Percentiles rank a stretch among this genome's conserved stretches.
phyloP scores from a whole-genome alignment of 23 tunicate species.

The Halocynthia roretzi region DNA sequence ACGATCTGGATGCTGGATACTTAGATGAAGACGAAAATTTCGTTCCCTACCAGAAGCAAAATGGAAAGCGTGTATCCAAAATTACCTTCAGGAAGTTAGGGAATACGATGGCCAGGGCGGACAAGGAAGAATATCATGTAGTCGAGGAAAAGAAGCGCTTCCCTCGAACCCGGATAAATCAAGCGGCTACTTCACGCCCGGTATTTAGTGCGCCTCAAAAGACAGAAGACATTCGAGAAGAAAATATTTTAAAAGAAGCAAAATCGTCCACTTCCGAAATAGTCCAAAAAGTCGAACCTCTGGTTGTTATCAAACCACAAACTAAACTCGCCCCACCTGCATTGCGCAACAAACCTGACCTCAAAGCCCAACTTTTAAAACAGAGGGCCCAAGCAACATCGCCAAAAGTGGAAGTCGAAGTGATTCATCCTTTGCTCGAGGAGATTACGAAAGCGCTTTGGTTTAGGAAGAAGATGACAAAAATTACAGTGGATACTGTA shows the following conservation, averaged over 20 bases:
- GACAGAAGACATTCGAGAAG: background rate
- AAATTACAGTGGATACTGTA: conserved; percentile 35
- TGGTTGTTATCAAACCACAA: background rate
- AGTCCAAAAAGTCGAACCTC: conserved; percentile 2
- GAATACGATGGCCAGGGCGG: background rate
- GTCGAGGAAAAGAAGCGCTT: background rate
- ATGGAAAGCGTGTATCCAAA: background rate
- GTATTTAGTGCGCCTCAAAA: background rate
- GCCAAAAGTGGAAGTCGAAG: background rate
- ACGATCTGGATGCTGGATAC: background rate
- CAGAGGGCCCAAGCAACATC: conserved; percentile 12
- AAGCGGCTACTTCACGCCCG: background rate
- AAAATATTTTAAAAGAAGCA: background rate
- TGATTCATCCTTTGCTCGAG: conserved; percentile 24
- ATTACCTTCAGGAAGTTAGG: conserved; percentile 10
- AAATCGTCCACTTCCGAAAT: conserved; percentile 5
- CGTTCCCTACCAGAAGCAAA: background rate
- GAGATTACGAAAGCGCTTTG: conserved; percentile 36
- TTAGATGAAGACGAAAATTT: conserved; percentile 1
- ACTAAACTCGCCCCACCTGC: background rate
- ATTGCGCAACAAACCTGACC: conserved; percentile 4
- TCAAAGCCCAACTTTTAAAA: conserved; percentile 37
- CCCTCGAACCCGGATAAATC: background rate
- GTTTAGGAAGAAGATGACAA: conserved; percentile 50
- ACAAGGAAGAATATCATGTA: background rate